These are phyloP conservation scores for Pelochelys cantorii DNA, from an alignment of 2,797 vertebrate genomes.

Conservation along the genomic window DNA sequence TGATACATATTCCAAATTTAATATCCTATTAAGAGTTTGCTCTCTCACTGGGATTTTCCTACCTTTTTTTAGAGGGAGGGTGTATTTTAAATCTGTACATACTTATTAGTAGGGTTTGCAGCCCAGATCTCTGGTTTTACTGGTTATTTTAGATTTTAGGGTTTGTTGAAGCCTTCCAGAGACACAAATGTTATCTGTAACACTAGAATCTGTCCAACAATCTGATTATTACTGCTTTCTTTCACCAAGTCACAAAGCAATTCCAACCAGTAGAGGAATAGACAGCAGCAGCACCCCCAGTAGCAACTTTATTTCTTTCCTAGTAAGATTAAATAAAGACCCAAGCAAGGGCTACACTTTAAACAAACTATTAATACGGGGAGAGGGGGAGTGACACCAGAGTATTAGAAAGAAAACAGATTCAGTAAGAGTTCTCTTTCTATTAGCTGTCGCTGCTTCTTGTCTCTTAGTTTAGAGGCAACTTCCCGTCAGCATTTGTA, in stretches of 20 bases:
- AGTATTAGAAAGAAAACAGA: background rate
- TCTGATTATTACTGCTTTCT: background rate
- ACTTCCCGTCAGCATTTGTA: background rate
- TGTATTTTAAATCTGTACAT: background rate
- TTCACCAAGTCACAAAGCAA: background rate
- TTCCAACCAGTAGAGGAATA: background rate
- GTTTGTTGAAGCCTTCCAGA: background rate
- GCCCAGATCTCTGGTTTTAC: background rate
- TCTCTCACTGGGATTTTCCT: background rate
- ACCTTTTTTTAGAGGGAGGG: background rate
- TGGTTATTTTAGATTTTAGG: background rate
- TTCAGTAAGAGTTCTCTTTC: background rate
- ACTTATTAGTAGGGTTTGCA: background rate
- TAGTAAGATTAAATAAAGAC: background rate
- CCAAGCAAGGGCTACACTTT: background rate
- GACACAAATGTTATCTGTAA: background rate
- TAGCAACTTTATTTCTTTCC: background rate
- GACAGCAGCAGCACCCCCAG: background rate
- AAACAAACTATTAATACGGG: background rate
- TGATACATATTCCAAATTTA: background rate
- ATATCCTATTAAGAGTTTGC: background rate
- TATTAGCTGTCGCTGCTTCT: background rate
- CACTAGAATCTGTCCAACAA: background rate
- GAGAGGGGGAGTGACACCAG: background rate
- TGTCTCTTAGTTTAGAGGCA: background rate